These are phyloP conservation scores for Ammodytes dubius DNA, from an alignment of 2,113 vertebrate genomes.

Conservation along the genomic window DNA sequence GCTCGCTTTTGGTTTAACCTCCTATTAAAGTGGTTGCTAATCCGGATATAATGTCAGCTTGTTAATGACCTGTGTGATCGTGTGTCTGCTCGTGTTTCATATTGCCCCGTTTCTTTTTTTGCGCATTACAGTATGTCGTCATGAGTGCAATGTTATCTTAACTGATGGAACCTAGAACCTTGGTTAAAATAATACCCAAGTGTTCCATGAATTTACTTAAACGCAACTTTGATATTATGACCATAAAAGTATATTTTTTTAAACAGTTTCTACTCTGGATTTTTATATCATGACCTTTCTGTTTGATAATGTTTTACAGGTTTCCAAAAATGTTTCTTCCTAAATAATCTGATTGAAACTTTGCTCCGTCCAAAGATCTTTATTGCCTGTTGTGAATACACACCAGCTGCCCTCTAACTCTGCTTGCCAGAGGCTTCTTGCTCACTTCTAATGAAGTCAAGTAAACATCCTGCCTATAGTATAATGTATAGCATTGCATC, in stretches of 20 bases:
- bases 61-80: background rate
- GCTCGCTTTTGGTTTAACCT: background rate
- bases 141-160: too few relatives aligned
- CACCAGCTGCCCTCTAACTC: conserved; percentile 41
- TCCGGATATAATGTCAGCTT: background rate
- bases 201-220: background rate
- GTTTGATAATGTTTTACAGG: background rate
- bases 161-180: background rate
- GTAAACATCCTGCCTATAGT: conserved; percentile 55
- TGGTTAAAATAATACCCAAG: background rate
- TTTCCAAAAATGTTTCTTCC: conserved; percentile 11
- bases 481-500: conserved; percentile 43
- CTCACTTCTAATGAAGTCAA: conserved; percentile 49
- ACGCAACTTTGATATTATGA: background rate
- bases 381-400: conserved; percentile 33
- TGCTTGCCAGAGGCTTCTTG: conserved; percentile 48
- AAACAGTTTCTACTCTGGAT: background rate
- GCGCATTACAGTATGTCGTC: too few relatives aligned
- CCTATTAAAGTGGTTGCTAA: background rate
- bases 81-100: background rate
- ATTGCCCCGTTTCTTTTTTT: background rate
- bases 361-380: conserved; percentile 3
- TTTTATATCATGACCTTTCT: conserved; percentile 8
- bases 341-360: conserved; percentile 15
- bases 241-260: background rate